phyloP scores from a whole-genome alignment of 92 coral and sea anemone species.

The Actinernus sp. region DNA sequence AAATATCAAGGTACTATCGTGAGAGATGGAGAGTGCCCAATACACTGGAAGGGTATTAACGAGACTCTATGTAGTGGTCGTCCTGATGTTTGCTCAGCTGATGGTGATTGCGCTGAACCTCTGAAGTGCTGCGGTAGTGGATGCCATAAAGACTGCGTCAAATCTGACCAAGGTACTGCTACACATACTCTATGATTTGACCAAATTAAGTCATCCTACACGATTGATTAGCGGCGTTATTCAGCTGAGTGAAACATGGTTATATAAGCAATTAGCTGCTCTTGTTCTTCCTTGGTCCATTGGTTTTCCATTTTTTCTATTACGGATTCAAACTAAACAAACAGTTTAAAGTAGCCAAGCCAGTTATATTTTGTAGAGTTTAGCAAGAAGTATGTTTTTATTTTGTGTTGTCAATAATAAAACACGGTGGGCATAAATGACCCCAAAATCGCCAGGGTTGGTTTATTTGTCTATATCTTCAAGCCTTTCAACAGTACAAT shows the following conservation, averaged over 20 bases:
- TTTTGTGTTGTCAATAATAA: no score
- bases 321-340: constrained; percentile 9
- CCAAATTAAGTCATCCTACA: background rate
- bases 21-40: constrained; percentile 21
- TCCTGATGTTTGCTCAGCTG: constrained; percentile 5
- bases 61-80: constrained; percentile 23
- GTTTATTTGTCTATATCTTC: no score
- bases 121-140: constrained; percentile 35
- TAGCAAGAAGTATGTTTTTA: no score
- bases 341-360: no score
- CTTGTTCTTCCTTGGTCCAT: no score
- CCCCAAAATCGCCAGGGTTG: no score
- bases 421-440: no score
- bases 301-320: no score
- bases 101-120: constrained; percentile 6
- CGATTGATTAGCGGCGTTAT: constrained; percentile 7
- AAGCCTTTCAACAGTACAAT: no score
- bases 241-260: no score
- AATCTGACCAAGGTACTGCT: background rate
- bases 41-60: constrained; percentile 27
- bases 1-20: constrained; percentile 1
- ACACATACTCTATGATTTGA: background rate
- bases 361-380: no score
- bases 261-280: no score
- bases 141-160: constrained; percentile 28